Conservation (phyloP, 2,113 vertebrate genomes). For the Motacilla tschutschensis region DNA sequence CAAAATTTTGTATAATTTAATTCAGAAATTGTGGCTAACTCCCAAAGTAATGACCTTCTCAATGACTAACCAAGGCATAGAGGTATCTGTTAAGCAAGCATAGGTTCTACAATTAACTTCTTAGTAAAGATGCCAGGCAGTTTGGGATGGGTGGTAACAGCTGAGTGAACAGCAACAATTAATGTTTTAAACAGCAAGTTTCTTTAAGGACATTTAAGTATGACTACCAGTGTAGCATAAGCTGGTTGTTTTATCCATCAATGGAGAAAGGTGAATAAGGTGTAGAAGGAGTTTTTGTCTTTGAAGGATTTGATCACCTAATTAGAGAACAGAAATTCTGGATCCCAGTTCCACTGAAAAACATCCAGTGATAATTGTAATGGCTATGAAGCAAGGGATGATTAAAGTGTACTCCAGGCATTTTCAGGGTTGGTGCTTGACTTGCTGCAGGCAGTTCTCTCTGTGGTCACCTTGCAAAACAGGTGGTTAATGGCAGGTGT, state of each 20-base stretch:
- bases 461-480: not conserved
- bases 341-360: not conserved
- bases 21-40: not conserved
- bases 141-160: not conserved
- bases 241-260: not conserved
- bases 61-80: not conserved
- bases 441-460: not conserved
- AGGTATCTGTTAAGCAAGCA: not conserved
- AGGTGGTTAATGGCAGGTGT: not conserved
- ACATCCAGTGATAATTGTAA: not conserved
- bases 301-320: not conserved
- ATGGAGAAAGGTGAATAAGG: not conserved
- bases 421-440: not conserved
- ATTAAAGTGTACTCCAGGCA: not conserved
- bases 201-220: not conserved
- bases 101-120: not conserved
- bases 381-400: not conserved
- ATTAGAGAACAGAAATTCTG: not conserved
- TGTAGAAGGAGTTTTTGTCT: not conserved
- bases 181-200: not conserved
- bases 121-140: not conserved
- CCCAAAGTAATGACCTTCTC: not conserved
- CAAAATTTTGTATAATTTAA: not conserved
- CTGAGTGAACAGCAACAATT: not conserved
- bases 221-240: not conserved